These are phyloP conservation scores for Dryobates pubescens DNA, from an alignment of 2,797 vertebrate genomes.

Conservation along the genomic window DNA sequence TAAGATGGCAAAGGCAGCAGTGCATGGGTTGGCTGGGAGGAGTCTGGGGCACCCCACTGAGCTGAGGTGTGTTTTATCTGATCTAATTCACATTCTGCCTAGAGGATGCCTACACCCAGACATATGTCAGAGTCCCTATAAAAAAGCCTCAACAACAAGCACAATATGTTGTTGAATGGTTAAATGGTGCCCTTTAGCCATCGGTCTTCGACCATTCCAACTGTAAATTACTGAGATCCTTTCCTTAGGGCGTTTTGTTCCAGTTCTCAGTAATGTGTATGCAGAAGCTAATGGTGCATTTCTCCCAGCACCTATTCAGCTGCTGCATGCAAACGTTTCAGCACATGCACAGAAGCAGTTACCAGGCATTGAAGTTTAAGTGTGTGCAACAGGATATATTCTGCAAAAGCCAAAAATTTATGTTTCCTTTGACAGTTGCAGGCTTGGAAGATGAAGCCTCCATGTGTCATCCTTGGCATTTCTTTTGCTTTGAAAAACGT, in stretches of 20 bases:
- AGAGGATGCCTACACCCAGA: constrained; percentile 1
- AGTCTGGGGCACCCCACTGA: constrained; percentile 46
- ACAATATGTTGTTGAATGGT: not conserved
- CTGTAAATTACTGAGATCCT: not conserved
- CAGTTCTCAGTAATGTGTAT: not conserved
- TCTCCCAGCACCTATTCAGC: not conserved
- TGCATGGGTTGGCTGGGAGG: constrained; percentile 29
- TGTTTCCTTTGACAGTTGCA: not conserved
- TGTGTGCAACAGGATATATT: not conserved
- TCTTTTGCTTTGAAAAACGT: not conserved
- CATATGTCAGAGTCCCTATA: not conserved
- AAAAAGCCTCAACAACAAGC: not conserved
- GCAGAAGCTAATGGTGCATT: not conserved
- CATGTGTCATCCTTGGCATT: constrained; percentile 3
- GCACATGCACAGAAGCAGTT: not conserved
- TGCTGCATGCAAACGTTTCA: not conserved
- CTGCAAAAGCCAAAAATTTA: not conserved
- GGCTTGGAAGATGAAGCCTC: constrained; percentile 4
- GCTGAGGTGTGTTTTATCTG: constrained; percentile 32
- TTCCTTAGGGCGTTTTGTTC: not conserved
- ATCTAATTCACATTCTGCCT: constrained; percentile 24
- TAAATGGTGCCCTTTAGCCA: constrained; percentile 8
- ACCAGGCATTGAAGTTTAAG: not conserved
- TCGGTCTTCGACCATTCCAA: not conserved
- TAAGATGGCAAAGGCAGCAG: constrained; percentile 57